These are phyloP conservation scores for Ormyrus thymus DNA, from an alignment of 2,888 invertebrate genomes.

Conservation along the genomic window DNA sequence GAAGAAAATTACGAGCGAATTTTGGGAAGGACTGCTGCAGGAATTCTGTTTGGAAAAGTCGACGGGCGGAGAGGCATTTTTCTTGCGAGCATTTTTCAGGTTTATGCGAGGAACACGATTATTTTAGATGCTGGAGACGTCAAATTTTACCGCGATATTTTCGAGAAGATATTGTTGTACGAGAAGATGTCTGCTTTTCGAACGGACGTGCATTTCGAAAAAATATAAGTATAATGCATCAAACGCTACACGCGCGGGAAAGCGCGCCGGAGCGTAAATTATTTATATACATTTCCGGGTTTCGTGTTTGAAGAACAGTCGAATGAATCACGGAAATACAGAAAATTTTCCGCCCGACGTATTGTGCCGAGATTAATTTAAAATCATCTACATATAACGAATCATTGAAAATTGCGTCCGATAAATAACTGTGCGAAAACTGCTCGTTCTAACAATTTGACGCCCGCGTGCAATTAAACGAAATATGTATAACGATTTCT, in stretches of 20 bases:
- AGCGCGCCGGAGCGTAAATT: constrained; percentile 5
- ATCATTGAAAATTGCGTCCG: not conserved
- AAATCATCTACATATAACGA: constrained; percentile 30
- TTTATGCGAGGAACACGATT: too few relatives aligned
- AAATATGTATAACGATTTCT: not conserved
- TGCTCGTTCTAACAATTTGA: not conserved
- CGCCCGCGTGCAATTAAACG: not conserved
- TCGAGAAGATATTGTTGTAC: too few relatives aligned
- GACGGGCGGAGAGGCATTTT: too few relatives aligned
- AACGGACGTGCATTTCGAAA: too few relatives aligned
- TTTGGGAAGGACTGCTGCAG: too few relatives aligned
- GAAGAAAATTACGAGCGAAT: too few relatives aligned
- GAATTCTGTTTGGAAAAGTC: too few relatives aligned
- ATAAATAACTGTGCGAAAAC: not conserved
- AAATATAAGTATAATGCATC: not conserved
- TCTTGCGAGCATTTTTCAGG: too few relatives aligned
- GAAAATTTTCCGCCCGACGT: constrained; percentile 23
- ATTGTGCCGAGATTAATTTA: constrained; percentile 31
- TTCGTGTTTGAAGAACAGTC: not conserved
- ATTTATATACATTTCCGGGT: not conserved
- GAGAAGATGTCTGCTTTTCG: too few relatives aligned
- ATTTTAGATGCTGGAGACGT: too few relatives aligned
- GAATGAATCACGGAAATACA: constrained; percentile 41
- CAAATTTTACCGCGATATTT: too few relatives aligned
- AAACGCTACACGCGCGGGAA: not conserved